phyloP scores from a whole-genome alignment of 2,113 vertebrate species.

The Prinia subflava region DNA sequence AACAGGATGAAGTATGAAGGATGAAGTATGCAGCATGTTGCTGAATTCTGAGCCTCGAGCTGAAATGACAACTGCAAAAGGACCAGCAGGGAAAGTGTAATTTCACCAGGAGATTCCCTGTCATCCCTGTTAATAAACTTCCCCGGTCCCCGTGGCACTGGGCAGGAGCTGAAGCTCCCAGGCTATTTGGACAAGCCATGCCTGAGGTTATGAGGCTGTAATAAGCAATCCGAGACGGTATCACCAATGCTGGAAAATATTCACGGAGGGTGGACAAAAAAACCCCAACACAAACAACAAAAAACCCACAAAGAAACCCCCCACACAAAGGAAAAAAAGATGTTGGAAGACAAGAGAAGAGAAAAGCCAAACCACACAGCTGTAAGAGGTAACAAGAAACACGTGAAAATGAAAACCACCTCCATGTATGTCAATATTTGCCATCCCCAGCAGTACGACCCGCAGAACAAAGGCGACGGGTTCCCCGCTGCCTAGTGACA shows the following conservation, averaged over 20 bases:
- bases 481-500: conserved; percentile 63
- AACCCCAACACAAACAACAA: no score
- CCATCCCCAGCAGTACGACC: conserved; percentile 35
- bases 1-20: background rate
- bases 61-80: background rate
- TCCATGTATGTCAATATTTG: conserved; percentile 65
- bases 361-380: conserved; percentile 8
- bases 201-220: background rate
- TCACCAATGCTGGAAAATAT: background rate
- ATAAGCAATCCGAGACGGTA: background rate
- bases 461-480: conserved; percentile 48
- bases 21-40: no score
- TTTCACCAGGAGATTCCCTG: background rate
- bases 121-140: background rate
- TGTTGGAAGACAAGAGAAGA: background rate
- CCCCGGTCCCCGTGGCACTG: background rate
- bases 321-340: background rate
- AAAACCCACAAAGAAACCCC: no score
- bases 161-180: background rate
- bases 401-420: conserved; percentile 47
- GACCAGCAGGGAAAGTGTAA: background rate
- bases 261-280: background rate
- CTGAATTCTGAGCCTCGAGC: background rate
- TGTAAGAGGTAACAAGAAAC: conserved; percentile 56
- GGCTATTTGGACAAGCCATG: background rate